Percentiles rank a stretch among this genome's conserved stretches.
Evolutionary conservation across 2,113 vertebrate genomes (phyloP).

Genomic region (Nesogale talazaci): DNA sequence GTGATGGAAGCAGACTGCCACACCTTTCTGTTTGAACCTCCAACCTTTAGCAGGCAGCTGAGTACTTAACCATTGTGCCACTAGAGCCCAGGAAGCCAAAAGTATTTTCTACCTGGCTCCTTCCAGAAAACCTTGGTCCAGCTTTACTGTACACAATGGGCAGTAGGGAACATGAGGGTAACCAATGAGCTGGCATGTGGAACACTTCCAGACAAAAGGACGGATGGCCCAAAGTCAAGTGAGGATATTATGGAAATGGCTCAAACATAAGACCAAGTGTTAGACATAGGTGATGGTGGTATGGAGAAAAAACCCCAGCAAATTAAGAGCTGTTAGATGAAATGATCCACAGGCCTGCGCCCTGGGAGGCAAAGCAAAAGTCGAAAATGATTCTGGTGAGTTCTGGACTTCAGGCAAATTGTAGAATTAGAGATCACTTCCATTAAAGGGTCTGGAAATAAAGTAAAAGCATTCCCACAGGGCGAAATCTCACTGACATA

Average conservation of each 20-base stretch:
- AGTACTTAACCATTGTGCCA: no score
- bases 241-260: neutral
- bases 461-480: neutral
- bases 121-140: neutral
- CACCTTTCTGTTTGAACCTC: no score
- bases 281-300: neutral
- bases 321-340: neutral
- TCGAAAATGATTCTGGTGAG: neutral
- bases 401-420: neutral
- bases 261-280: neutral
- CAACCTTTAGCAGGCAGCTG: no score
- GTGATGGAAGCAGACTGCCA: no score
- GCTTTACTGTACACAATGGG: neutral
- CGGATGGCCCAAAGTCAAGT: neutral
- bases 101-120: neutral
- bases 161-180: neutral
- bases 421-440: neutral
- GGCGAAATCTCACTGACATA: neutral
- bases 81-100: neutral
- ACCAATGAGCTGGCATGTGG: neutral
- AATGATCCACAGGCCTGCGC: neutral
- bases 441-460: neutral
- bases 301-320: neutral
- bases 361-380: neutral
- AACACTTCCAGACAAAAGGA: neutral